Base-by-base conservation (phyloP, 2,888 invertebrate genomes). In the Scaptomyza parva region DNA sequence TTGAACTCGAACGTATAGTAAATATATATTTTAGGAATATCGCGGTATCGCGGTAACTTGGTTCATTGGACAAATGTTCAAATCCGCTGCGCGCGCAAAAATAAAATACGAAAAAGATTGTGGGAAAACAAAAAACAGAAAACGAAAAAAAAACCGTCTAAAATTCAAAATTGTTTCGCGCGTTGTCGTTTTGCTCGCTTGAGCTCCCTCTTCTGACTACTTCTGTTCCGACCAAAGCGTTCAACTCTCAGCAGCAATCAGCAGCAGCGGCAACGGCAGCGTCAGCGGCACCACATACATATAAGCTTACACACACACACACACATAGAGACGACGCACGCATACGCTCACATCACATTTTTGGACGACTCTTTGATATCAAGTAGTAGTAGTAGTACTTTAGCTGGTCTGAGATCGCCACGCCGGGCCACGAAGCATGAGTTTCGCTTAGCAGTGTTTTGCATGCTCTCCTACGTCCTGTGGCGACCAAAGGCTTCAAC, bases 161-260 rank as follows among this genome's bases (percentile, higher is more conserved):
- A 44, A 50, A 52, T 48, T 26, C 18, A 37, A 57, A 61, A 75
- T 22, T 37, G 68, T 40, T 64, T 69, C 51, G 70, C 78, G 86
- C 87, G 81, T 40, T 63, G 63, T 66, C 81, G 81, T 73, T 66
- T 62, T 68, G 76, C 73, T 80, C 76, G 70, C 41, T 69, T 66
- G 83, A 86, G 67, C 68, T 70, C 66, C 60, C 62, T 78, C 69
- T 71, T 54, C 67, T 51, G 76, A 82, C 81, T 80, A 69, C 53
- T 70, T 41, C 28, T 51, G 68, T 17, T 50, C 20, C n/a, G 22
- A 45, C 17, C 28, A 17, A 22, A 30, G 30, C 41, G 50, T 17
- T 24, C 18, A 24, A 30, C 22, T 24, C 26, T 44, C 26, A 24
- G 44, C 33, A 24, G 8, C 8, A 4, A 33, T 7, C 33, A 12